Conservation (phyloP, 2,888 invertebrate genomes). For the Andrena bicolor region DNA sequence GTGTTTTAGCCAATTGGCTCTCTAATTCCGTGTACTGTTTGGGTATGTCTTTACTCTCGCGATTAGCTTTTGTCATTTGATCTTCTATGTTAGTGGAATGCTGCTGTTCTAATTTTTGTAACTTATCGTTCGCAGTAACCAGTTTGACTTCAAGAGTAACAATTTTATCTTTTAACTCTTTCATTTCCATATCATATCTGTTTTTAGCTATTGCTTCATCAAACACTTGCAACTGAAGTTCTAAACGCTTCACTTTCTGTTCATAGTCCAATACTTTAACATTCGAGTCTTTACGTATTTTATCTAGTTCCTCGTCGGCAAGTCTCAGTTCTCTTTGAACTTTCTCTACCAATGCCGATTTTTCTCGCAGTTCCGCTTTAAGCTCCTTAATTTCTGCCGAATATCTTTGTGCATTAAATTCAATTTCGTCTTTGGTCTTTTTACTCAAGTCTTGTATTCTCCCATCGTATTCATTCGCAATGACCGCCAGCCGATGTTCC, state of each 20-base stretch:
- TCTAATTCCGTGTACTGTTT: constrained; percentile 79
- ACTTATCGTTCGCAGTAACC: constrained; percentile 68
- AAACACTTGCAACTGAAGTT: constrained; percentile 70
- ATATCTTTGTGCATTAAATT: constrained; percentile 87
- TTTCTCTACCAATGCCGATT: constrained; percentile 86
- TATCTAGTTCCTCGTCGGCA: constrained; percentile 86
- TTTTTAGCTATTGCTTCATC: constrained; percentile 65
- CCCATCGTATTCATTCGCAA: constrained; percentile 75
- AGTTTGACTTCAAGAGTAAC: constrained; percentile 74
- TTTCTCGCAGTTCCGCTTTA: constrained; percentile 87
- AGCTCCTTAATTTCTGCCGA: constrained; percentile 86
- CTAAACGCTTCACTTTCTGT: constrained; percentile 72
- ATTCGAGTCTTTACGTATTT: constrained; percentile 74
- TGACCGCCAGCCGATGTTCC: constrained; percentile 71
- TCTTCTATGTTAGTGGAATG: constrained; percentile 72
- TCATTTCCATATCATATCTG: constrained; percentile 74
- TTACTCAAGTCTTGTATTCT: constrained; percentile 87
- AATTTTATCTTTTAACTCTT: constrained; percentile 74
- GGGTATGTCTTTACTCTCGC: constrained; percentile 76
- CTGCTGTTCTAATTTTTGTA: constrained; percentile 72
- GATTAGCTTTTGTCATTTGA: constrained; percentile 75
- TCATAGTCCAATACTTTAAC: constrained; percentile 74
- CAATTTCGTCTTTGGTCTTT: constrained; percentile 87
- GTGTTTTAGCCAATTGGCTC: constrained; percentile 73
- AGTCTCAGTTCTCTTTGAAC: constrained; percentile 86